Percentiles rank a stretch among this genome's conserved stretches.
Evolutionary conservation across 2,113 vertebrate genomes (phyloP).

Genomic region (Motacilla tschutschensis): DNA sequence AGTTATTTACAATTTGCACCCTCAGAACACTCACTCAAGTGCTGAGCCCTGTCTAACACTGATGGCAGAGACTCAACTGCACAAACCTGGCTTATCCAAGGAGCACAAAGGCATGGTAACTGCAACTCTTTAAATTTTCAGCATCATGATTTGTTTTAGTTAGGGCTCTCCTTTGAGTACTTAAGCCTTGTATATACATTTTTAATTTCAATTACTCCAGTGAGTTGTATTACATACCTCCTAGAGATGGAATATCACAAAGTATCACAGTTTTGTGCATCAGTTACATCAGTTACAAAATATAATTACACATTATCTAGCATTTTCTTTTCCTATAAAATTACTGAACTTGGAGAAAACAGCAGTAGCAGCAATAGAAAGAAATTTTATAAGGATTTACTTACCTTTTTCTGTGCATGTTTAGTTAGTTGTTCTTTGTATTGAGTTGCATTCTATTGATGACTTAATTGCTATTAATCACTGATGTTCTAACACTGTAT

Average conservation of each 20-base stretch:
- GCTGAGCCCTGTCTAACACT: background rate
- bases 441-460: background rate
- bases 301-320: slow-evolving; percentile 5
- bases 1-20: background rate
- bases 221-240: slow-evolving; percentile 4
- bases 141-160: slow-evolving; percentile 50
- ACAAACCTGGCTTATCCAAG: background rate
- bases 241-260: slow-evolving; percentile 5
- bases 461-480: background rate
- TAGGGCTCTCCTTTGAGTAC: slow-evolving; percentile 51
- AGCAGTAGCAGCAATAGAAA: background rate
- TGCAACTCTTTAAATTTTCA: slow-evolving; percentile 62
- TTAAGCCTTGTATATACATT: slow-evolving; percentile 53
- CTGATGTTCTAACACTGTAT: background rate
- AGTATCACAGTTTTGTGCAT: background rate
- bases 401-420: background rate
- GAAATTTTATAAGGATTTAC: background rate
- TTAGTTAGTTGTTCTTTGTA: background rate
- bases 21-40: background rate
- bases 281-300: background rate
- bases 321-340: background rate
- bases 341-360: background rate
- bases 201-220: slow-evolving; percentile 60
- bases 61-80: background rate
- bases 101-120: slow-evolving; percentile 12